Evolutionary conservation across 2,113 vertebrate genomes (phyloP).

Genomic region (Rhea americana): DNA sequence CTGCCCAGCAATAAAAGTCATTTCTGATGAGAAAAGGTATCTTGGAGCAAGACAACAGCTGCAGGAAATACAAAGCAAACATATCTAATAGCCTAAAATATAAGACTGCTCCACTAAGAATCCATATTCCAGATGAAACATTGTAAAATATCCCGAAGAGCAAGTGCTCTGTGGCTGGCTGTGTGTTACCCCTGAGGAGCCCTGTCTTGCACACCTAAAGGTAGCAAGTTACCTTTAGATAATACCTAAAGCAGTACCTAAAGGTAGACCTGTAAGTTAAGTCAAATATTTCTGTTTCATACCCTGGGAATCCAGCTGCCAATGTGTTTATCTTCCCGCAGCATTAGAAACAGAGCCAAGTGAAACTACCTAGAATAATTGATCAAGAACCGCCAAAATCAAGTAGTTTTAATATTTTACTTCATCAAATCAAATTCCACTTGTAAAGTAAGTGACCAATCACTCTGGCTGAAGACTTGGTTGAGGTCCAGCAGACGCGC

Average conservation of each 20-base stretch:
- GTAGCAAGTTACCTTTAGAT: too few species aligned
- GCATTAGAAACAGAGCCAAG: not conserved
- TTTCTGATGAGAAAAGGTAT: not conserved
- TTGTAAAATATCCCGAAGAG: not conserved
- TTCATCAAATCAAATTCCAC: not conserved
- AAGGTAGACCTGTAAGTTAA: not conserved
- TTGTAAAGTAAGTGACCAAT: constrained; percentile 12
- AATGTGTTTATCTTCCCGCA: not conserved
- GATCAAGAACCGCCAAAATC: not conserved
- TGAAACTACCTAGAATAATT: not conserved
- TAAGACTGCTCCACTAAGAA: not conserved
- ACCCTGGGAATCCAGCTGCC: not conserved
- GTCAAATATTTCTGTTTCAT: not conserved
- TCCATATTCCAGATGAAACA: not conserved
- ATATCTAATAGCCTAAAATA: not conserved
- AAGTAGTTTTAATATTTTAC: not conserved
- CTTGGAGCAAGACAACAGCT: not conserved
- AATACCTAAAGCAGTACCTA: not conserved
- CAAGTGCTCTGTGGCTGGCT: not conserved
- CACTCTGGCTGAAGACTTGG: not conserved
- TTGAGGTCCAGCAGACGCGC: not conserved
- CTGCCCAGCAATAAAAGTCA: not conserved
- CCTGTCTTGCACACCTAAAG: not conserved
- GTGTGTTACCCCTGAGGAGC: not conserved
- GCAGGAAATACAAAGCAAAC: not conserved